phyloP scores from a whole-genome alignment of 2,113 vertebrate genomes.

The Halcyon malimbica region DNA sequence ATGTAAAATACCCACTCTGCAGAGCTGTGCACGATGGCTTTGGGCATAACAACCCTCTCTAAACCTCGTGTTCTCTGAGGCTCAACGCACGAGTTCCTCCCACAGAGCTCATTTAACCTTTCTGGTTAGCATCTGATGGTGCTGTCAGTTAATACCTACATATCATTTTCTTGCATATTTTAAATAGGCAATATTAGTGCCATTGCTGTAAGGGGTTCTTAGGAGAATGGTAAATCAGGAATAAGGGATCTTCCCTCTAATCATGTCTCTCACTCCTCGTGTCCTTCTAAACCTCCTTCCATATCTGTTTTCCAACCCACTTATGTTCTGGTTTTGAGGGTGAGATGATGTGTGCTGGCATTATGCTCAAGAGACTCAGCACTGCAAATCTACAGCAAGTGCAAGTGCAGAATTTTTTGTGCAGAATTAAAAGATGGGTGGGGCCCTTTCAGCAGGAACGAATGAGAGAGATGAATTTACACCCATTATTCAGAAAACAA shows the following conservation, averaged over 20 bases:
- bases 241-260: not conserved
- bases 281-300: not conserved
- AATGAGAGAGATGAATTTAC: not conserved
- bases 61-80: not conserved
- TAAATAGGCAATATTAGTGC: not conserved
- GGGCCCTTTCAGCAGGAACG: not conserved
- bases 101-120: not conserved
- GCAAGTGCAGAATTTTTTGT: not conserved
- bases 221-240: not conserved
- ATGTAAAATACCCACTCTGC: not conserved
- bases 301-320: not conserved
- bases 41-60: rapidly evolving
- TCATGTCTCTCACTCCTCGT: not conserved
- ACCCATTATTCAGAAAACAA: not conserved
- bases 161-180: not conserved
- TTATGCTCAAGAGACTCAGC: not conserved
- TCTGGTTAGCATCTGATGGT: not conserved
- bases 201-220: rapidly evolving
- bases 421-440: not conserved
- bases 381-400: not conserved
- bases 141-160: not conserved
- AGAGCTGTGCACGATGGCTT: not conserved
- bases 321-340: not conserved
- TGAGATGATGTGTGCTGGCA: not conserved
- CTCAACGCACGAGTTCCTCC: not conserved